phyloP scores from a whole-genome alignment of 2,797 vertebrate species.

The Halcyon badia region DNA sequence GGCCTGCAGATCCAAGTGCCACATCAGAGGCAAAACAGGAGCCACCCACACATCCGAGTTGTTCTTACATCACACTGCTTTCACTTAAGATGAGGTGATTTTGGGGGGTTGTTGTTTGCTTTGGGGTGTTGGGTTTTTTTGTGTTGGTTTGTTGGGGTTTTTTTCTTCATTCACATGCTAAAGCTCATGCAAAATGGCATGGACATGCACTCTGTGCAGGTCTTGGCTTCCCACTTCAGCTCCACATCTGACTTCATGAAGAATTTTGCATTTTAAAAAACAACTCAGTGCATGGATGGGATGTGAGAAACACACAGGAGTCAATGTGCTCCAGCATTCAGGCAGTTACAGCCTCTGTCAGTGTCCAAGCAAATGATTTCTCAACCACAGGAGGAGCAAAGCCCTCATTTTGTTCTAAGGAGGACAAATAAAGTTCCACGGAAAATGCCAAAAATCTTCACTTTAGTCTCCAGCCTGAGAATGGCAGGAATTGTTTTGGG shows the following conservation, averaged over 20 bases:
- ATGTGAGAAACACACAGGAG: neutral
- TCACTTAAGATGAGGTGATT: neutral
- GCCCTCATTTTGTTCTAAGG: neutral
- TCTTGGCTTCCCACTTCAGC: neutral
- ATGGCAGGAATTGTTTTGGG: neutral
- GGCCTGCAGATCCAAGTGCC: neutral
- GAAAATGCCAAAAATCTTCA: neutral
- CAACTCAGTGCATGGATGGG: neutral
- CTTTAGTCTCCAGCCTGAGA: neutral
- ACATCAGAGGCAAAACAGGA: neutral
- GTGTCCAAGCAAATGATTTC: neutral
- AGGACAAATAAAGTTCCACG: neutral
- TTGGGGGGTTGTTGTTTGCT: neutral
- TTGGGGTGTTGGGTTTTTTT: neutral
- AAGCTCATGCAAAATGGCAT: neutral
- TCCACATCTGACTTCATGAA: neutral
- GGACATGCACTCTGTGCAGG: neutral
- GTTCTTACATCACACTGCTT: neutral
- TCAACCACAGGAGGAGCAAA: constrained; percentile 1
- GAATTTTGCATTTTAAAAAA: neutral
- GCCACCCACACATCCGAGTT: accelerated
- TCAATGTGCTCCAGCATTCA: neutral
- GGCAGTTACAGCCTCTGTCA: neutral
- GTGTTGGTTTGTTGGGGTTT: too few species aligned
- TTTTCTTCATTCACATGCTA: neutral